phyloP scores from a whole-genome alignment of 2,888 invertebrate genomes.

The Mesorhabditis sp. region DNA sequence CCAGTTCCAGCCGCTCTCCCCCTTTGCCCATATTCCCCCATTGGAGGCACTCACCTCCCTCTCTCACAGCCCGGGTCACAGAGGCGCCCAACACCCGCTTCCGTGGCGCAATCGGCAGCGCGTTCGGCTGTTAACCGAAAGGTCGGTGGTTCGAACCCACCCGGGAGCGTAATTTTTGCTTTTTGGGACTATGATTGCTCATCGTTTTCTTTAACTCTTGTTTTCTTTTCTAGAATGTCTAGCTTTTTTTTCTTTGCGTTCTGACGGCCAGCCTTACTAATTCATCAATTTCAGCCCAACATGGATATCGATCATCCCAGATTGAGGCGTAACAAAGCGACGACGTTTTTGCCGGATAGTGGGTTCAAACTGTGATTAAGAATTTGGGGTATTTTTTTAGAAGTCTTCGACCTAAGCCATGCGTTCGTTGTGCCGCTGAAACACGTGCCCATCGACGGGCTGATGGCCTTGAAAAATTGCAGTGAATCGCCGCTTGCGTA shows the following conservation, averaged over 20 bases:
- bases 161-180: conserved; percentile 43
- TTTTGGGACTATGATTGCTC: not conserved
- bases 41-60: too few species aligned
- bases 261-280: not conserved
- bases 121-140: conserved; percentile 58
- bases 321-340: conserved; percentile 3
- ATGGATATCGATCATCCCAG: not conserved
- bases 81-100: conserved; percentile 16
- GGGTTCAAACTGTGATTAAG: not conserved
- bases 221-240: not conserved
- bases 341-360: not conserved
- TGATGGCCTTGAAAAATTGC: not conserved
- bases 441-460: not conserved
- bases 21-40: too few species aligned
- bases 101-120: conserved; percentile 52
- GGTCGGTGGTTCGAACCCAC: conserved; percentile 57
- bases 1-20: too few species aligned
- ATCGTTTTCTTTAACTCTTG: not conserved
- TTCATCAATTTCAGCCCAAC: not conserved
- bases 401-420: not conserved
- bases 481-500: not conserved
- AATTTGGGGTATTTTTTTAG: not conserved
- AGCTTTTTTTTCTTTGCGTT: not conserved
- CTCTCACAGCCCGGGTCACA: too few species aligned
- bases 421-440: not conserved